Conservation (phyloP, 2,113 vertebrate species). For the Casuarius casuarius region DNA sequence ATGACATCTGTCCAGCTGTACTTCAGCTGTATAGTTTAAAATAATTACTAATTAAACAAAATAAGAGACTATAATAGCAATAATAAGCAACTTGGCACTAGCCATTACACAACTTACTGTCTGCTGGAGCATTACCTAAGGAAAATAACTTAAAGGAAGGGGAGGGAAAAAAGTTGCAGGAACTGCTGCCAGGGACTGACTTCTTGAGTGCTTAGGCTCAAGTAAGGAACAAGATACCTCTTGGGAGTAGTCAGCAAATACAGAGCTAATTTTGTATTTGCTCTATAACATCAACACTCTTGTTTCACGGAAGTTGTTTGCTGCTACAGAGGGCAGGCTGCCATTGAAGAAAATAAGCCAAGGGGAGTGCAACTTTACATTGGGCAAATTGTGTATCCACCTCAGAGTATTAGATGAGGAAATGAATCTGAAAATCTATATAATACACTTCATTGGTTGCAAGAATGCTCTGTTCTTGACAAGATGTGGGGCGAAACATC, state of each 20-base stretch:
- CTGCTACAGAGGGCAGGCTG: constrained; percentile 8
- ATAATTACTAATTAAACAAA: constrained; percentile 70
- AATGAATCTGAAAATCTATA: neutral
- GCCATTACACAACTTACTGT: neutral
- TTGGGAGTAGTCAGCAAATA: neutral
- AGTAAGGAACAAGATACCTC: neutral
- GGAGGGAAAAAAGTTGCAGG: neutral
- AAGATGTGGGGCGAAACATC: neutral
- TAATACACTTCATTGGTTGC: neutral
- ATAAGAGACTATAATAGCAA: constrained; percentile 37
- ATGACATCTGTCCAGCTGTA: constrained; percentile 28
- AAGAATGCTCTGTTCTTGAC: too few relatives aligned
- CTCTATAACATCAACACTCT: neutral
- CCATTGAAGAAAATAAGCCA: neutral
- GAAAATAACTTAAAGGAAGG: neutral
- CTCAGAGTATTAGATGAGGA: neutral
- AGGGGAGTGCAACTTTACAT: neutral
- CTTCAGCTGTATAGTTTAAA: constrained; percentile 64
- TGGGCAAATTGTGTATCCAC: neutral
- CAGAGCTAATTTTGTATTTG: constrained; percentile 30
- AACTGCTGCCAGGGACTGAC: neutral
- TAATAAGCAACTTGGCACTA: constrained; percentile 16
- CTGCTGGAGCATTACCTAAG: constrained; percentile 5
- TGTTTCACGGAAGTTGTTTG: constrained; percentile 18
- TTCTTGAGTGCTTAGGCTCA: neutral